Base-by-base conservation (phyloP, 2,113 vertebrate species). In the Capreolus pygargus region DNA sequence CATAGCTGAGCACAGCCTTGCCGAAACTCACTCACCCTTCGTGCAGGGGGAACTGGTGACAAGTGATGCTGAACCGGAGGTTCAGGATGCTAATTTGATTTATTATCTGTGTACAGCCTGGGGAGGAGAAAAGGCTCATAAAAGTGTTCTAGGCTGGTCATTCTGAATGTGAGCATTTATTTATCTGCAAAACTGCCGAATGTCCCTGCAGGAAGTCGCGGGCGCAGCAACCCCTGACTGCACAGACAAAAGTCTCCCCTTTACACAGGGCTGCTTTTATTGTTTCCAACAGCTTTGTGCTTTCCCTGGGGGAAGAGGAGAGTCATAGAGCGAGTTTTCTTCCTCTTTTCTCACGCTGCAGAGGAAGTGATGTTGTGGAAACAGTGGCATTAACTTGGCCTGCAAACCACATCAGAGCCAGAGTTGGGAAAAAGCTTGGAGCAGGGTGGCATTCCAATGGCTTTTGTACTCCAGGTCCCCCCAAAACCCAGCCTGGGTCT, bases 291-390 rank as follows among this genome's bases (percentile, higher is more conserved):
- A 96, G 97, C 96, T 98, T 96, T 98, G 94, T 97, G 97, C 97
- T 96, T 97, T 98, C 97, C 97, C 98, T 98, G 88, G 97, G 96
- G 98, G 97, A 91, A 96, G 90, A 98, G 76, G 76, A 96, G 97
- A 94, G 91, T 95, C 95, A 47, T 87, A 91, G 14, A 95, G 97
- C 2, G 9, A 92, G 92, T 95, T 97, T 97, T 98, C 97, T 98
- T 98, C 97, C 97, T 98, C 97, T 98, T 98, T 98, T 98, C 98
- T 98, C 98, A 97, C 91, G 88, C 92, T 98, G 94, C 92, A 96
- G 90, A 98, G 97, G 98, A 98, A 98, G 98, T 97, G 98, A 97
- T 98, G 98, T 91, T 96, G 96, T 97, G 91, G 97, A 97, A 97
- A 97, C 70, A 70, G 95, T 89, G 91, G 78, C 96, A 91, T 94